Evolutionary conservation across 2,888 invertebrate genomes (phyloP), one percentile per base, ranked within the genome.

Genomic region (Syritta pipiens): DNA sequence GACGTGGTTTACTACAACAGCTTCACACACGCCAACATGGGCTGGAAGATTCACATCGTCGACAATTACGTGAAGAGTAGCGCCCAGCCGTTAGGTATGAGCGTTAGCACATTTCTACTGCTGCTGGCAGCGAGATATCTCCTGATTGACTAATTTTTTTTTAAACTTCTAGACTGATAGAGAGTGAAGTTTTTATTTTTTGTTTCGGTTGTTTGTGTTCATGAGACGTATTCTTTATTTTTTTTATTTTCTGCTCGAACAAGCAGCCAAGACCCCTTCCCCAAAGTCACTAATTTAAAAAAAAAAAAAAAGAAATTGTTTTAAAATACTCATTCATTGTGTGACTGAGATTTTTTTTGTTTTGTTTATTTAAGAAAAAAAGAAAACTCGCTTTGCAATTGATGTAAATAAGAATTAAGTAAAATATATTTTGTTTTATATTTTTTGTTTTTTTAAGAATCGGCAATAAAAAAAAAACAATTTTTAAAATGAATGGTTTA

Each of bases 21-120:
- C 72, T 97, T 96, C 89, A 95, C 96, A 2, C 96, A 96, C 84
- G 92, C 95, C 20, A 96, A 97, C 89, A 97, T 98, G 96, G 98
- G 98, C 76, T 97, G 96, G 91, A 96, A 96, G 88, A 96, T 98
- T 85, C 94, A 94, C 88, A 92, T 98, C 19, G 94, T 97, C 60
- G 97, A 98, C 89, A 93, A 84, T 71, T 89, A 87, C 81, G 76
- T 86, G 22, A 85, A 84, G 30, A 85, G 65, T 49, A 83, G 57
- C 10, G 82, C 30, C 32, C 68, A 6, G 4, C 6, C n/a, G 2
- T 14, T 69, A 3, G 35, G 57, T 9, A 32, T 42, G 10, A 42
- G 51, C 46, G 6, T 60, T 30, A 6, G 60, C 53, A 19, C 30
- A 22, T 28, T 67, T 9, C 9, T 57, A 7, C 17, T 67, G 12